Base-by-base conservation (phyloP, 2,888 invertebrate species). In the Cataglyphis albicans region DNA sequence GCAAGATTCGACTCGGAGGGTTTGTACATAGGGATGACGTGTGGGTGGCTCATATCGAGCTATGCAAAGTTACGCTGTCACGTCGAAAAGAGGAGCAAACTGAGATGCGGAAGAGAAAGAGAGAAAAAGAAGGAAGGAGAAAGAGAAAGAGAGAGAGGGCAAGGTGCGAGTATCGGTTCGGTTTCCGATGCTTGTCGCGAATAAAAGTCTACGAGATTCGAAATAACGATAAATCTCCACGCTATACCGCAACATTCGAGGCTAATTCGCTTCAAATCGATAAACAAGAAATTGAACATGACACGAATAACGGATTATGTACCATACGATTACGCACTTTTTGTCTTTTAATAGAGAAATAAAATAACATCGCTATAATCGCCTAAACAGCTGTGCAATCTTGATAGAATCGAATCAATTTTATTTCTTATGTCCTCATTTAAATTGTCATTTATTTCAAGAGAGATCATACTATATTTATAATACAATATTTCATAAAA, bases 11-110 rank as follows among this genome's bases (percentile, higher is more conserved):
- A 86, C 83, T 86, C 76, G 86, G 86, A 85, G 82, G 84, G 84
- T 89, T 90, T 86, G 88, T 90, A 89, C 87, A 89, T 87, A 86
- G 85, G 89, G 81, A 89, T 89, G 88, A 89, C 89, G 78, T 81
- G 87, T 84, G 74, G 83, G 81, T 87, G 83, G 82, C 84, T 88
- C 85, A 83, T 89, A 89, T 87, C 87, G 89, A 85, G 85, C 86
- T 88, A 87, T 89, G 88, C 84, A 87, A 88, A 85, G 87, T 89
- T 89, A 87, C 84, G 80, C 85, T 72, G 84, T 85, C 86, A 88
- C 85, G 85, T 89, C 82, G 65, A 35, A 59, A 48, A 55, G 57
- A 59, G 67, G 29, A 64, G 55, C 32, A 29, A 48, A 38, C 38
- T 41, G 59, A 52, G 52, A 18, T 72, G 59, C 25, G 25, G 18